A percentile compares a stretch with the other conserved stretches of the same genome.
phyloP scores from a whole-genome alignment of 2,888 invertebrate genomes.

The Pristionchus entomophagus region DNA sequence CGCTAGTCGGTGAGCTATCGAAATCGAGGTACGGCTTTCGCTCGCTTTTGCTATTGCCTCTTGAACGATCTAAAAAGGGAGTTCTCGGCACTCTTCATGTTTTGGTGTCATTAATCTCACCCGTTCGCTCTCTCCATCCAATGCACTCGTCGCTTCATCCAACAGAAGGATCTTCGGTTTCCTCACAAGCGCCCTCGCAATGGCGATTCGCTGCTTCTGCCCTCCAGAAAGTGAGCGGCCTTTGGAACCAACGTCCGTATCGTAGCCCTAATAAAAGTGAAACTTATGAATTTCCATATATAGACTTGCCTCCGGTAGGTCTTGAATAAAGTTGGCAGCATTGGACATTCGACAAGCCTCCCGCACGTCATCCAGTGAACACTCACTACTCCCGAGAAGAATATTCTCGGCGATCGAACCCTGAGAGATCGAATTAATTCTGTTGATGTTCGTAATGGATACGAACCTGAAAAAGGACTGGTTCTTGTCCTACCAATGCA shows the following conservation, averaged over 20 bases:
- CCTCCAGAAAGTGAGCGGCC: slow-evolving; percentile 50
- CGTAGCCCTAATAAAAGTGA: slow-evolving; percentile 45
- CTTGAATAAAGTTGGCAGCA: slow-evolving; percentile 50
- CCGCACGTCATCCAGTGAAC: slow-evolving; percentile 44
- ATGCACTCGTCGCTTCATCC: slow-evolving; percentile 55
- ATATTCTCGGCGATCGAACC: slow-evolving; percentile 35
- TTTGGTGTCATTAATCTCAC: too few relatives aligned
- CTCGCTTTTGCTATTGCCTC: not conserved
- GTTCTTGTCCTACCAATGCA: slow-evolving; percentile 67
- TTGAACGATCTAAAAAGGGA: not conserved
- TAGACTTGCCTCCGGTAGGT: slow-evolving; percentile 41
- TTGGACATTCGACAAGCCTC: slow-evolving; percentile 53
- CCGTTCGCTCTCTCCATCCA: slow-evolving; percentile 47
- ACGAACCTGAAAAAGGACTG: slow-evolving; percentile 56
- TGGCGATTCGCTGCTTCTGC: slow-evolving; percentile 53
- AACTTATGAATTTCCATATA: too few relatives aligned
- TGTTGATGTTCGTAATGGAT: not conserved
- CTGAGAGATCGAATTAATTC: not conserved
- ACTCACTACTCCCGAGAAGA: not conserved
- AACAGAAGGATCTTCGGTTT: slow-evolving; percentile 74
- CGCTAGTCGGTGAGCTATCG: slow-evolving; percentile 18
- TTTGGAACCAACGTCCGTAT: slow-evolving; percentile 53
- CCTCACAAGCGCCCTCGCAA: slow-evolving; percentile 52
- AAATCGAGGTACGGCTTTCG: not conserved
- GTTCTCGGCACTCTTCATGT: not conserved